These are phyloP conservation scores for Heliothis virescens DNA, from an alignment of 1,140 invertebrate genomes.

Conservation along the genomic window DNA sequence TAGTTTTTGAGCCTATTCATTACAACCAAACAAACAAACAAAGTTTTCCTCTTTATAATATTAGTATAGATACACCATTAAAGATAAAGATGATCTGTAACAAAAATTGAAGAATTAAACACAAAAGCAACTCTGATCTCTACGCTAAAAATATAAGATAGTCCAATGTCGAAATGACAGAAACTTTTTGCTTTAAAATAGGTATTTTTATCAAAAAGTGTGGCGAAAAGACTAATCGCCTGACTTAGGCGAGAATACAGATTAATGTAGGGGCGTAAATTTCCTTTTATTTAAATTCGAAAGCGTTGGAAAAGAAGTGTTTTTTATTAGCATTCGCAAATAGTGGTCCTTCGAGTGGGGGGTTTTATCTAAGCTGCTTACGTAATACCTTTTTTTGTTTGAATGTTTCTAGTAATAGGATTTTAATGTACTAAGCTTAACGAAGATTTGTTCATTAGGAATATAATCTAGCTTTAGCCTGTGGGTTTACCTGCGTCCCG, in stretches of 20 bases:
- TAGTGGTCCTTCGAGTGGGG: slow-evolving; percentile 21
- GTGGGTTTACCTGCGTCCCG: too few relatives aligned
- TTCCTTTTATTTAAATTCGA: slow-evolving; percentile 54
- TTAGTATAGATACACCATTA: too few relatives aligned
- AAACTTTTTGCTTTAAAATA: not conserved
- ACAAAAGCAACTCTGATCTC: not conserved
- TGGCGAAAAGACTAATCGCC: slow-evolving; percentile 57
- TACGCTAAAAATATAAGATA: not conserved
- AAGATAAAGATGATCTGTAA: too few relatives aligned
- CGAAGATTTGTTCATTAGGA: too few relatives aligned
- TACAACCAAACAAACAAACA: too few relatives aligned
- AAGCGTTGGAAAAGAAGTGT: slow-evolving; percentile 33
- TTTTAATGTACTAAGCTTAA: too few relatives aligned
- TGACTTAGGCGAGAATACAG: slow-evolving; percentile 57
- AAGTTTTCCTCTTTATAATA: too few relatives aligned
- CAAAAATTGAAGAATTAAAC: too few relatives aligned
- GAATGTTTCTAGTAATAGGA: not conserved
- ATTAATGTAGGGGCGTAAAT: slow-evolving; percentile 58
- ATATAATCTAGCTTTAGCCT: too few relatives aligned
- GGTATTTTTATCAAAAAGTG: slow-evolving; percentile 21
- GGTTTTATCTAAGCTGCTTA: slow-evolving; percentile 36
- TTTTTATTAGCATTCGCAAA: slow-evolving; percentile 48
- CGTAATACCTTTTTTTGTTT: not conserved
- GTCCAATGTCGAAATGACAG: not conserved
- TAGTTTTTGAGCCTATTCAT: too few relatives aligned